Evolutionary conservation across 2,113 vertebrate species (phyloP), one percentile per base, ranked within the genome.

Genomic region (Dascyllus trimaculatus): DNA sequence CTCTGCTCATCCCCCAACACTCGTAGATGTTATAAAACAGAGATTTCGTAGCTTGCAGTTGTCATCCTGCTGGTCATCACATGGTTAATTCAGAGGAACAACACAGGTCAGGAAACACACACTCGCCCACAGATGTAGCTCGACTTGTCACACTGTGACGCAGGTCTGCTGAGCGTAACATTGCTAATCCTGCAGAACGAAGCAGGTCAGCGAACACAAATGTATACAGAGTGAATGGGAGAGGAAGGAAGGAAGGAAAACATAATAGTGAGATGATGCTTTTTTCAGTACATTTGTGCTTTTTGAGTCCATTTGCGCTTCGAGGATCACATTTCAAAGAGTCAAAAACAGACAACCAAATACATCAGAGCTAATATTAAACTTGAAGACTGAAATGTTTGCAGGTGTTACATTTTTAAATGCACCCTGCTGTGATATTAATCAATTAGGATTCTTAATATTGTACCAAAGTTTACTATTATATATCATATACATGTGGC

Each of bases 111-210:
- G 67, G 51, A 65, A 14, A 24, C 68, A 69, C 70, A 43, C 70
- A 66, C 26, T 74, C 9, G 17, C 18, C 53, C 17, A 70, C 64
- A 49, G 24, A 57, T 52, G 56, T 35, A 58, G 46, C 75, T 48
- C 1, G 8, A 65, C 56, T 26, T 75, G 68, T 69, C 29, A 40
- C 7, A 40, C 79, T 78, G 65, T 70, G 71, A 75, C 0, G 25
- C 52, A 76, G 66, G 17, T 65, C 35, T 54, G 74, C 69, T 66
- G 52, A 82, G 72, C 51, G 24, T n/a, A 71, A 67, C 67, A 66
- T 78, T 9, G 9, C 32, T 35, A 35, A 35, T 35, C 13, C 57
- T n/a, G 11, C 35, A 21, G 49, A 79, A 80, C 24, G 51, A 61
- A 84, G 69, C 32, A 63, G 52, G 68, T 59, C 58, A 35, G 29